phyloP scores from a whole-genome alignment of 2,888 invertebrate species.

The Acronicta psi region DNA sequence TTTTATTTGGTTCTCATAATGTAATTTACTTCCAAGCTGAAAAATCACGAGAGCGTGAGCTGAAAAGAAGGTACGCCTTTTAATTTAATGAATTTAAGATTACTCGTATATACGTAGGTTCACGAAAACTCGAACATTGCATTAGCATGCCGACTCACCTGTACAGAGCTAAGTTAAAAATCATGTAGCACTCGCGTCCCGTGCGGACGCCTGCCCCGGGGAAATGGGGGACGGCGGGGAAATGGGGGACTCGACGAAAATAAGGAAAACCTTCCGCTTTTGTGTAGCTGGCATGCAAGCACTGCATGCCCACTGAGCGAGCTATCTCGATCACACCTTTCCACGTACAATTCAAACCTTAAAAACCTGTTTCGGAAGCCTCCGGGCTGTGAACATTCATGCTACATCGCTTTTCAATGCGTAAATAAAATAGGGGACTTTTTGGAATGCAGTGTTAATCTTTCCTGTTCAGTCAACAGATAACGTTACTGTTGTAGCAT shows the following conservation, averaged over 20 bases:
- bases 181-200: slow-evolving; percentile 78
- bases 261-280: slow-evolving; percentile 74
- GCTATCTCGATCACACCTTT: slow-evolving; percentile 66
- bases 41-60: slow-evolving; percentile 15
- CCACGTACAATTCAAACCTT: slow-evolving; percentile 59
- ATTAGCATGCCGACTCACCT: slow-evolving; percentile 77
- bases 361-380: slow-evolving; percentile 50
- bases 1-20: slow-evolving; percentile 13
- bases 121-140: slow-evolving; percentile 66
- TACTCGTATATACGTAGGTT: slow-evolving; percentile 47
- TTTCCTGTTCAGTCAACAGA: slow-evolving; percentile 57
- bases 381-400: slow-evolving; percentile 54
- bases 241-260: slow-evolving; percentile 70
- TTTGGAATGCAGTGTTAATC: slow-evolving; percentile 62
- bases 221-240: slow-evolving; percentile 70
- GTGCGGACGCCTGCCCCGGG: slow-evolving; percentile 67
- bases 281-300: slow-evolving; percentile 71
- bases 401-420: slow-evolving; percentile 62
- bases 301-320: slow-evolving; percentile 60
- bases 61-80: slow-evolving; percentile 37
- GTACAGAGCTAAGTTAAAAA: slow-evolving; percentile 83
- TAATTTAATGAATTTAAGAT: slow-evolving; percentile 60
- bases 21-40: slow-evolving; percentile 12
- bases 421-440: slow-evolving; percentile 55
- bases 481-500: slow-evolving; percentile 57